A percentile compares a stretch with the other conserved stretches of the same genome.
phyloP scores from a whole-genome alignment of 2,888 invertebrate species.

The Leptogaster cylindrica region DNA sequence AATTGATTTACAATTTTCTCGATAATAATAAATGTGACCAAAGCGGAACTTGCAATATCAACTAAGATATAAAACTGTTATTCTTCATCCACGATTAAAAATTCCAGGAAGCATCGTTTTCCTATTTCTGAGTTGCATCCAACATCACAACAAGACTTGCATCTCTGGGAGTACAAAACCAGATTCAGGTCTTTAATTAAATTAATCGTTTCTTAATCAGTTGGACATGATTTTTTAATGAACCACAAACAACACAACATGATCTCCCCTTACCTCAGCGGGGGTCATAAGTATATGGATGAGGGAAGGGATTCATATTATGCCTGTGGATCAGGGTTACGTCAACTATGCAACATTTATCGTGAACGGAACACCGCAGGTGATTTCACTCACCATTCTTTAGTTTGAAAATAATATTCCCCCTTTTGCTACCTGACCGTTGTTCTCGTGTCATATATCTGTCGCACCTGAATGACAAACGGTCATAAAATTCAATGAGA shows the following conservation, averaged over 20 bases:
- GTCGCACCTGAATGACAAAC: slow-evolving; percentile 45
- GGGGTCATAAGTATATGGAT: background rate
- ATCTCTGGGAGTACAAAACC: slow-evolving; percentile 10
- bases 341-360: background rate
- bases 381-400: slow-evolving; percentile 18
- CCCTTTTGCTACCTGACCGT: background rate
- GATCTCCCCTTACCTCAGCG: background rate
- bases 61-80: slow-evolving; percentile 4
- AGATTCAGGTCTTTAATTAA: slow-evolving; percentile 45
- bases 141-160: slow-evolving; percentile 5
- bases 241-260: slow-evolving; percentile 28
- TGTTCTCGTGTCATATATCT: slow-evolving; percentile 5
- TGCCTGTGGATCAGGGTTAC: background rate
- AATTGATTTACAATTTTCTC: no score
- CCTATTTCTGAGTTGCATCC: slow-evolving; percentile 9
- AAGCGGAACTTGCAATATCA: background rate
- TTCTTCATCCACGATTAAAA: background rate
- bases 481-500: slow-evolving; percentile 34
- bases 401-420: background rate
- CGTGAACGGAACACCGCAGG: slow-evolving; percentile 24
- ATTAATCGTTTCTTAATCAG: slow-evolving; percentile 48
- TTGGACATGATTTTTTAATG: slow-evolving; percentile 47
- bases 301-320: background rate
- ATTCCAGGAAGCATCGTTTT: slow-evolving; percentile 29
- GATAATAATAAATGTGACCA: no score